phyloP scores from a whole-genome alignment of 2,888 invertebrate genomes.

The Galerucella pusilla region DNA sequence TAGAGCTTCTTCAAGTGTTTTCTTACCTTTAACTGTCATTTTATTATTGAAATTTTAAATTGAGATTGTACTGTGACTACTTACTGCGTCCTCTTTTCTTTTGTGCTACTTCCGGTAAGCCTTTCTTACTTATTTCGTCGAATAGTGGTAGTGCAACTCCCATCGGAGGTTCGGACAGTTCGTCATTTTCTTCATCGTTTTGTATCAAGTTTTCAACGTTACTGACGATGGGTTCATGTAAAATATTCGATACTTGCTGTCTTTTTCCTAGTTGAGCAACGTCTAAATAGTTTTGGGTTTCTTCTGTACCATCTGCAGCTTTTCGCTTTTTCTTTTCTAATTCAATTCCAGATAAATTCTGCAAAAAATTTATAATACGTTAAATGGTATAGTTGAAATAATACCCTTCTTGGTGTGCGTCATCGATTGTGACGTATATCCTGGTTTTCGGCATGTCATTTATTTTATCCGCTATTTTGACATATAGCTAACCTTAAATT shows the following conservation, averaged over 20 bases:
- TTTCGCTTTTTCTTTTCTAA: conserved; percentile 27
- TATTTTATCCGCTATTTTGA: too few relatives aligned
- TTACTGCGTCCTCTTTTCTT: conserved; percentile 64
- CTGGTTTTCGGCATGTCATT: too few relatives aligned
- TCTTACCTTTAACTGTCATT: conserved; percentile 56
- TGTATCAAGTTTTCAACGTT: conserved; percentile 51
- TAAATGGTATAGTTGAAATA: too few relatives aligned
- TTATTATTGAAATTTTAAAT: not conserved
- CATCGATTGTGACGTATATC: too few relatives aligned
- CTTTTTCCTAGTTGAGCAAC: conserved; percentile 52
- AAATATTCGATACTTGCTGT: conserved; percentile 47
- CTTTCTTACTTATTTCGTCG: conserved; percentile 54
- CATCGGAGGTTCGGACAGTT: conserved; percentile 60
- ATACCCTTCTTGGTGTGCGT: too few relatives aligned
- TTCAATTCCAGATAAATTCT: conserved; percentile 18
- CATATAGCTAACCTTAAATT: too few relatives aligned
- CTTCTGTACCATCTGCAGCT: conserved; percentile 21
- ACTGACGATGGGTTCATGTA: conserved; percentile 52
- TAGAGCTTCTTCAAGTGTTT: conserved; percentile 64
- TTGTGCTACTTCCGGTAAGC: conserved; percentile 57
- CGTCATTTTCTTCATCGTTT: conserved; percentile 56
- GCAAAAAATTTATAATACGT: not conserved
- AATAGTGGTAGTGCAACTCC: conserved; percentile 59
- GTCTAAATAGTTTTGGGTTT: conserved; percentile 1
- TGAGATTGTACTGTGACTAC: not conserved